Conservation (phyloP, 2,797 vertebrate species). For the Eulemur albifrons region DNA sequence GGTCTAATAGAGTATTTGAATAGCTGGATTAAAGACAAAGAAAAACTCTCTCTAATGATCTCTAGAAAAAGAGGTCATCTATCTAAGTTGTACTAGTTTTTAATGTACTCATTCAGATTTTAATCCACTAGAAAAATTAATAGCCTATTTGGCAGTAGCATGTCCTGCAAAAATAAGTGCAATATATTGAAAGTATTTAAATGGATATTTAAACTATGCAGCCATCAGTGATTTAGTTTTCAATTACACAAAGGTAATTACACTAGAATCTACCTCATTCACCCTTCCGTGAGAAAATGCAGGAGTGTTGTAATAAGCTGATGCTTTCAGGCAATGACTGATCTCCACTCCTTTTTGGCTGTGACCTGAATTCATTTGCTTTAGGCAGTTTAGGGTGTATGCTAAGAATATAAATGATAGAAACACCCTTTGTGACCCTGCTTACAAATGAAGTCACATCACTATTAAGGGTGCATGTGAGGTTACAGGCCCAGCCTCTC, state of each 20-base stretch:
- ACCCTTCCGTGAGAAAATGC: constrained; percentile 79
- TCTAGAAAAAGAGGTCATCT: constrained; percentile 44
- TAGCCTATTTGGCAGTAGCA: constrained; percentile 75
- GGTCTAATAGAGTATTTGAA: constrained; percentile 24
- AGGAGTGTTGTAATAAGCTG: constrained; percentile 78
- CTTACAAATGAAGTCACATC: constrained; percentile 33
- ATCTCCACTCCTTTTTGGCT: constrained; percentile 74
- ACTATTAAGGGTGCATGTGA: not conserved
- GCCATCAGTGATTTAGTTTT: constrained; percentile 83
- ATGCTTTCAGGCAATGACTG: constrained; percentile 78
- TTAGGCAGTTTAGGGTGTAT: constrained; percentile 60
- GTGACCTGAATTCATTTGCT: constrained; percentile 74
- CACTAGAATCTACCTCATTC: constrained; percentile 79
- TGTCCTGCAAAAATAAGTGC: constrained; percentile 77
- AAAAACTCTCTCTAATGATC: constrained; percentile 38
- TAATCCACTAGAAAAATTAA: constrained; percentile 77
- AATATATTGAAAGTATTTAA: constrained; percentile 83
- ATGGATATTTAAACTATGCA: constrained; percentile 80
- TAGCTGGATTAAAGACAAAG: constrained; percentile 32
- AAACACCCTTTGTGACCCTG: constrained; percentile 59
- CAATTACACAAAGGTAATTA: constrained; percentile 84
- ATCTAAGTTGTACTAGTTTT: constrained; percentile 55
- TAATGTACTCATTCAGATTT: constrained; percentile 73
- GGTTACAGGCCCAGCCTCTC: not conserved
- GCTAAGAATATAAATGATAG: constrained; percentile 52